phyloP scores from a whole-genome alignment of 2,797 vertebrate species.

The Ctenopoma multispine region DNA sequence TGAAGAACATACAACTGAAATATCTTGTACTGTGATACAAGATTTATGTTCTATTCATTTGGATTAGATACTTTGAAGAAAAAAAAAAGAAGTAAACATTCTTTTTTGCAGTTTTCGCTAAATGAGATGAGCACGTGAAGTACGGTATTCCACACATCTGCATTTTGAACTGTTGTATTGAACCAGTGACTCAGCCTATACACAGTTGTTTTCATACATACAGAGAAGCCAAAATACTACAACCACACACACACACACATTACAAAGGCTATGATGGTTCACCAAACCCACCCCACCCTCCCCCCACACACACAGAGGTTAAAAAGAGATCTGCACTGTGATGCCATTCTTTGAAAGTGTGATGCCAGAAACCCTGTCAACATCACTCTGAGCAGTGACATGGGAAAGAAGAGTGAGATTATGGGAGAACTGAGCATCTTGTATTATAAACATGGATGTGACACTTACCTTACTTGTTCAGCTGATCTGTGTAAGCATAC shows the following conservation, averaged over 20 bases:
- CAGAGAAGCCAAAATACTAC: conserved; percentile 58
- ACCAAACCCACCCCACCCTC: conserved; percentile 27
- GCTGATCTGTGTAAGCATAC: conserved; percentile 97
- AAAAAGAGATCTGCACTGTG: conserved; percentile 94
- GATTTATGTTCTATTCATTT: neutral
- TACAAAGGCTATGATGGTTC: conserved; percentile 51
- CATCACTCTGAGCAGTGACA: conserved; percentile 79
- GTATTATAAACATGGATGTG: conserved; percentile 84
- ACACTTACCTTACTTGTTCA: conserved; percentile 93
- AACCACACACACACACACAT: conserved; percentile 63
- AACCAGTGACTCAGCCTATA: conserved; percentile 63
- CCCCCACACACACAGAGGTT: conserved; percentile 57
- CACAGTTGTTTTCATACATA: conserved; percentile 41
- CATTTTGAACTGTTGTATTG: conserved; percentile 10
- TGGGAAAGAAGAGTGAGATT: conserved; percentile 58
- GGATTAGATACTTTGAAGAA: neutral
- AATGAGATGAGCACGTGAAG: neutral
- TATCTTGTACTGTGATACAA: neutral
- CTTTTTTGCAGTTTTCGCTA: too few species aligned
- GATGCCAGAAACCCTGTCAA: conserved; percentile 94
- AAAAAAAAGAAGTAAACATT: neutral
- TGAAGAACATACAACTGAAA: neutral
- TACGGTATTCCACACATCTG: conserved; percentile 8
- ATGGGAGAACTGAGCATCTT: conserved; percentile 68
- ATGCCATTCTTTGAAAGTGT: conserved; percentile 93